Conservation (phyloP, 1,140 invertebrate genomes). For the Drosophila punjabiensis region DNA sequence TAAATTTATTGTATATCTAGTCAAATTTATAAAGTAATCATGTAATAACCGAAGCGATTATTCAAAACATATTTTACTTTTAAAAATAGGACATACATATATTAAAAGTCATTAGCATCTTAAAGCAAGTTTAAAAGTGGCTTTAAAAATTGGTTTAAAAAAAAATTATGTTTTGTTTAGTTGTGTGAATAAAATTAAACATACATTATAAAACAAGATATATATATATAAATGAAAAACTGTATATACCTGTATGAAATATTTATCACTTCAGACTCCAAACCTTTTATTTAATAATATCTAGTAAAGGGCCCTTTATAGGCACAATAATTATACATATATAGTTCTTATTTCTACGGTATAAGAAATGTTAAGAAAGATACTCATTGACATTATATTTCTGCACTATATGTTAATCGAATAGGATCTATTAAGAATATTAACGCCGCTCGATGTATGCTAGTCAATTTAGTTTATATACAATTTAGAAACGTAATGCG, state of each 20-base stretch:
- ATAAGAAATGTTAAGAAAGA: constrained; percentile 28
- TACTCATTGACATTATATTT: constrained; percentile 24
- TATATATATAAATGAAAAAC: background rate
- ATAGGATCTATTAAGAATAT: constrained; percentile 18
- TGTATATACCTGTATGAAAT: constrained; percentile 18
- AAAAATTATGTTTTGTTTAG: constrained; percentile 1
- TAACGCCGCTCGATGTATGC: constrained; percentile 26
- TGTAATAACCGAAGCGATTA: background rate
- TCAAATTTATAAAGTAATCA: constrained; percentile 44
- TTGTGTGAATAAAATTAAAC: constrained; percentile 1
- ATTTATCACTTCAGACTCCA: background rate
- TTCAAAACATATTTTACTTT: background rate
- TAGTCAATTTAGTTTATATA: constrained; percentile 59
- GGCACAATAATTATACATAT: background rate
- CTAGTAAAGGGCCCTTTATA: background rate
- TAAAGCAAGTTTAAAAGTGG: background rate
- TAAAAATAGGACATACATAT: background rate
- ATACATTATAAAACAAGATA: background rate
- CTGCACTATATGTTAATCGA: constrained; percentile 23
- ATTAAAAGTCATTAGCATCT: background rate
- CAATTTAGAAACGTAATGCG: constrained; percentile 30
- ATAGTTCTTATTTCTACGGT: background rate
- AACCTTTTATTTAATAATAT: constrained; percentile 23
- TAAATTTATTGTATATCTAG: constrained; percentile 38
- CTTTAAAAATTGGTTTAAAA: background rate